phyloP scores from a whole-genome alignment of 1,140 invertebrate genomes.

The Megalopta genalis region DNA sequence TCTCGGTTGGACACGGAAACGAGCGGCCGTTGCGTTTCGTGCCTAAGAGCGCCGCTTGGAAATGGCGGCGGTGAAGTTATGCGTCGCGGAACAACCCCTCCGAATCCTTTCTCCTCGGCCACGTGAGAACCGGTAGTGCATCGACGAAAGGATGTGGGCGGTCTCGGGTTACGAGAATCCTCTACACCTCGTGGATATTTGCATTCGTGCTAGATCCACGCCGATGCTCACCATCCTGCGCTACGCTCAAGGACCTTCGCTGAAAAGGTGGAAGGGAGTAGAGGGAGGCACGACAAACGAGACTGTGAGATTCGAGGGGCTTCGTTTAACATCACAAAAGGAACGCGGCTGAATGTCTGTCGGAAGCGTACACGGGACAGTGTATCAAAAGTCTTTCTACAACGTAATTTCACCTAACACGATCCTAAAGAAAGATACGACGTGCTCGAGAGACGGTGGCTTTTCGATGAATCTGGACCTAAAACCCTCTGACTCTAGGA shows the following conservation, averaged over 20 bases:
- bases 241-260: neutral
- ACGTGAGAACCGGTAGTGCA: slow-evolving; percentile 49
- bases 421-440: too few relatives aligned
- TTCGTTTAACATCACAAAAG: too few relatives aligned
- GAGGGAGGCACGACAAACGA: neutral
- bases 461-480: too few relatives aligned
- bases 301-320: neutral
- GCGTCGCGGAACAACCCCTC: slow-evolving; percentile 18
- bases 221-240: neutral
- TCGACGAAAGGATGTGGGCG: slow-evolving; percentile 60
- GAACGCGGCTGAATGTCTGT: too few relatives aligned
- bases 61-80: neutral
- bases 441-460: too few relatives aligned
- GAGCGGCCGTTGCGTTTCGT: neutral
- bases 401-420: too few relatives aligned
- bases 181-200: slow-evolving; percentile 23
- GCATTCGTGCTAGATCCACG: slow-evolving; percentile 8
- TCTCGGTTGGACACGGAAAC: neutral
- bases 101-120: slow-evolving; percentile 21
- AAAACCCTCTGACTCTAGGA: too few relatives aligned
- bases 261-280: neutral
- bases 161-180: slow-evolving; percentile 56
- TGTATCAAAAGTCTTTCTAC: too few relatives aligned
- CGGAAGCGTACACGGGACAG: too few relatives aligned
- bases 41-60: neutral